These are phyloP conservation scores for Timema cristinae DNA, from an alignment of 2,888 invertebrate species.

Conservation along the genomic window DNA sequence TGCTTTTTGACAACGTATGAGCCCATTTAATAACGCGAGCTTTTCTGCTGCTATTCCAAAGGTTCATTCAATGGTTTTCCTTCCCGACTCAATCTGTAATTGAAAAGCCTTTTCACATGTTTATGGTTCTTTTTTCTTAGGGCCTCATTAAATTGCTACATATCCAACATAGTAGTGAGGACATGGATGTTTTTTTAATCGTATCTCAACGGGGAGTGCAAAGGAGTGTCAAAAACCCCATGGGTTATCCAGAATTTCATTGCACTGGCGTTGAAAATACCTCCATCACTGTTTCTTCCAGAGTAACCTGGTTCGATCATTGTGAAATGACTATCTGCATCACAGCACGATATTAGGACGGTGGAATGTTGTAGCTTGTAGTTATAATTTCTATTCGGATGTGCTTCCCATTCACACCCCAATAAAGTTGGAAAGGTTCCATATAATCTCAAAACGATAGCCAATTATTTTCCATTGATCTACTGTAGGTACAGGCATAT, in stretches of 20 bases:
- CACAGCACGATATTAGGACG: too few species aligned
- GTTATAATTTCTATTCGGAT: conserved; percentile 37
- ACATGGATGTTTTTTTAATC: background rate
- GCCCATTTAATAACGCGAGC: too few species aligned
- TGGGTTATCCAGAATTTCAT: conserved; percentile 25
- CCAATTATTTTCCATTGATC: background rate
- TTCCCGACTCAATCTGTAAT: background rate
- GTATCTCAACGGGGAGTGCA: background rate
- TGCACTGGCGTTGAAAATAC: conserved; percentile 35
- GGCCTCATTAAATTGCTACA: background rate
- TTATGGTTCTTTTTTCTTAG: background rate
- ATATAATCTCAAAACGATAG: conserved; percentile 34
- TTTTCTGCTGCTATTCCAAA: too few species aligned
- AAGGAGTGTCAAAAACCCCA: background rate
- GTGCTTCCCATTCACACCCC: conserved; percentile 37
- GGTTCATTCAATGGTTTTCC: background rate
- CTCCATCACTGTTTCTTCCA: conserved; percentile 39
- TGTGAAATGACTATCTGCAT: conserved; percentile 38
- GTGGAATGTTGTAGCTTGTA: conserved; percentile 34
- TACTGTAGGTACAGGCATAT: too few species aligned
- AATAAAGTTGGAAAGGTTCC: conserved; percentile 38
- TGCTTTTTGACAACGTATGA: too few species aligned
- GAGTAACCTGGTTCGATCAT: conserved; percentile 38
- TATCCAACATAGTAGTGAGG: background rate
- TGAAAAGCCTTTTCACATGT: background rate